These are phyloP conservation scores for Umimayanthus chanpuru DNA, from an alignment of 92 coral and sea anemone species.

Conservation along the genomic window DNA sequence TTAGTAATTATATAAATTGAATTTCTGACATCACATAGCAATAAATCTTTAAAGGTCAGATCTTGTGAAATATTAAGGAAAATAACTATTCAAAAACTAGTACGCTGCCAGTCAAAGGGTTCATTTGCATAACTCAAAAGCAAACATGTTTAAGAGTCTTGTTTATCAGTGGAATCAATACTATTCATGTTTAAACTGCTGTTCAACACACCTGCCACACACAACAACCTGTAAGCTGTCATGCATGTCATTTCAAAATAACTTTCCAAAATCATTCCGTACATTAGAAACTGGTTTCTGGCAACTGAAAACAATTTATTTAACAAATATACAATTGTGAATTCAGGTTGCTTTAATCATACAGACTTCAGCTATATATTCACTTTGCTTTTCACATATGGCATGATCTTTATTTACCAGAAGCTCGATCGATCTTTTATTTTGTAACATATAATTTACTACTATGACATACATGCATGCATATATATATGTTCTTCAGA, in stretches of 20 bases:
- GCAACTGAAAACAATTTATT: not conserved
- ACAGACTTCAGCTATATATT: no score
- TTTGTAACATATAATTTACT: no score
- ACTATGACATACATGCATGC: no score
- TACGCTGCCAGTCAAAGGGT: not conserved
- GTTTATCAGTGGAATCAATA: not conserved
- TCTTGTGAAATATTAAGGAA: not conserved
- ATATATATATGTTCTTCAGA: no score
- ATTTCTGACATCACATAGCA: not conserved
- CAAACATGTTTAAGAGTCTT: constrained; percentile 28
- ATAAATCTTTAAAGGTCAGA: not conserved
- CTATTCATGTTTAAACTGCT: not conserved
- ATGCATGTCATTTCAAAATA: no score
- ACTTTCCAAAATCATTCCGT: no score
- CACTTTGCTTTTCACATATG: no score
- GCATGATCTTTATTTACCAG: not conserved
- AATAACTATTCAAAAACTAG: not conserved
- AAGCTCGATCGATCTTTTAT: not conserved
- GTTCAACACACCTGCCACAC: not conserved
- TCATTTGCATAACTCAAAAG: constrained; percentile 36
- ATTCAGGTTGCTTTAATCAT: no score
- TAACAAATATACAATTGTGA: not conserved
- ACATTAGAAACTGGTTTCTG: not conserved
- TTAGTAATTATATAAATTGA: not conserved
- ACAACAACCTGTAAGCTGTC: not conserved